A percentile compares a stretch with the other conserved stretches of the same genome.
Conservation (phyloP, 2,797 vertebrate species). For the Falco columbarius region DNA sequence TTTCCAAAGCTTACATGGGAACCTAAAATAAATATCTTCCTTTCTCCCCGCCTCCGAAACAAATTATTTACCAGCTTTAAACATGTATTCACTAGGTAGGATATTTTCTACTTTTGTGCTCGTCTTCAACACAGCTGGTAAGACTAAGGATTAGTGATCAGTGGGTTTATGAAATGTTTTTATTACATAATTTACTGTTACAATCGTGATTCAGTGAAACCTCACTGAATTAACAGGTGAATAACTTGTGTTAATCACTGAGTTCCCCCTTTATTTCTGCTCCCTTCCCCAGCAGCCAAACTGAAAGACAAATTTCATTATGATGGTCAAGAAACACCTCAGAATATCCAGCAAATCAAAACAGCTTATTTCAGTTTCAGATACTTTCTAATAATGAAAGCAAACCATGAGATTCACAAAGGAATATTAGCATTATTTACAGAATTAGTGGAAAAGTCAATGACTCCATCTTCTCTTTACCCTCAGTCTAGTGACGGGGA, state of each 20-base stretch:
- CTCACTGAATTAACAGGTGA: not conserved
- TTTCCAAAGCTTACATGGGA: not conserved
- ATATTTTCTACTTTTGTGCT: not conserved
- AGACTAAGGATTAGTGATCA: not conserved
- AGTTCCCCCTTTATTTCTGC: not conserved
- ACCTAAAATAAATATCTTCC: not conserved
- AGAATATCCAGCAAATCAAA: not conserved
- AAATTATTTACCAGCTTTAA: not conserved
- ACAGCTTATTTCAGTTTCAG: not conserved
- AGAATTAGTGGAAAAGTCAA: not conserved
- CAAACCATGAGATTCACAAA: not conserved
- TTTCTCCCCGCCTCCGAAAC: not conserved
- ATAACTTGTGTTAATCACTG: not conserved
- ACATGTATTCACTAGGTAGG: not conserved
- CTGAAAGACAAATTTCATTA: not conserved
- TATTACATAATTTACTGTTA: not conserved
- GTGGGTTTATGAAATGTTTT: not conserved
- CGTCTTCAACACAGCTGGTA: not conserved
- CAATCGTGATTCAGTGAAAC: not conserved
- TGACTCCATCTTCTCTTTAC: not conserved
- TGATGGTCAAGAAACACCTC: not conserved
- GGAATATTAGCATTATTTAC: not conserved
- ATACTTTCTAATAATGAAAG: not conserved
- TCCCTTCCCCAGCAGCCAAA: not conserved
- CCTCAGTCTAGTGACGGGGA: not conserved